These are phyloP conservation scores for Ochropleura leucogaster DNA, from an alignment of 2,888 invertebrate genomes.

Conservation along the genomic window DNA sequence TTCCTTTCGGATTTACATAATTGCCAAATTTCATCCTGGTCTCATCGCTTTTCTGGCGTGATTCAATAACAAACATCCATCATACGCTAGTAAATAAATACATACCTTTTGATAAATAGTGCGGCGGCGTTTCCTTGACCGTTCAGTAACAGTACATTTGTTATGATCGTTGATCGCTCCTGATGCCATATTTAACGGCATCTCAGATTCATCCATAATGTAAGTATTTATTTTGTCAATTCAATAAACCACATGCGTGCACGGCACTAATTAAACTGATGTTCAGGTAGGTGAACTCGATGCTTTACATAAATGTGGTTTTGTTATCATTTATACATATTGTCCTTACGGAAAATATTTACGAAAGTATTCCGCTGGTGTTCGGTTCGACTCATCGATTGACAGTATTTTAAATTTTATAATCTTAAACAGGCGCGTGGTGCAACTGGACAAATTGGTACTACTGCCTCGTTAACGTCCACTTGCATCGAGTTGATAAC, in stretches of 20 bases:
- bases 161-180: neutral
- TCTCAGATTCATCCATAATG: constrained; percentile 1
- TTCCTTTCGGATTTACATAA: no score
- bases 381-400: neutral
- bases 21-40: no score
- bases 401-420: no score
- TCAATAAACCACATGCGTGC: constrained; percentile 11
- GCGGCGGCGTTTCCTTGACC: neutral
- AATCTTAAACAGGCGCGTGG: neutral
- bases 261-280: constrained; percentile 6
- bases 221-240: constrained; percentile 19
- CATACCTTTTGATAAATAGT: constrained; percentile 24
- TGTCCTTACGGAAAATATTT: constrained; percentile 1
- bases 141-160: neutral
- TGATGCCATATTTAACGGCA: constrained; percentile 7
- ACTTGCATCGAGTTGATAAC: neutral
- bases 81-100: neutral
- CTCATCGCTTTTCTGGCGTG: no score
- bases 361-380: neutral
- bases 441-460: neutral
- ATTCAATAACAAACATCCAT: neutral
- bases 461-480: neutral
- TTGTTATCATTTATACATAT: neutral
- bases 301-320: neutral
- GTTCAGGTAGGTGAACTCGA: neutral